Conservation (phyloP, 2,888 invertebrate genomes). For the Pristionchus maxplancki region DNA sequence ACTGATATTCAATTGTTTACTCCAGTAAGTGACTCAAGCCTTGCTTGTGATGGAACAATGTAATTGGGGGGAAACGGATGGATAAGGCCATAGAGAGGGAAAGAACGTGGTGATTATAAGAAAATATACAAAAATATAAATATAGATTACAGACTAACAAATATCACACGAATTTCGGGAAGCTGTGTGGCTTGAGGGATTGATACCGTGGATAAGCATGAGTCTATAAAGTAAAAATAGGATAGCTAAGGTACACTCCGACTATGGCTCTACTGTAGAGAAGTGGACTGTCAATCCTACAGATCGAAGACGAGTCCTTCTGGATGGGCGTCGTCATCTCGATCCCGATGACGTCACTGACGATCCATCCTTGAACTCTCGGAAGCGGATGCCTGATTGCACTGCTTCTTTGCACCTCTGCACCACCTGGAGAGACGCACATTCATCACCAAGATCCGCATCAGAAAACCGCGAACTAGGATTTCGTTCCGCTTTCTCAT, state of each 20-base stretch:
- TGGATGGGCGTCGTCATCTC: background rate
- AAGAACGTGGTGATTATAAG: background rate
- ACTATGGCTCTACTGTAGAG: background rate
- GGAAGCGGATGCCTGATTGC: constrained; percentile 21
- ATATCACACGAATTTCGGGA: background rate
- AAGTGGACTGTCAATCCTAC: background rate
- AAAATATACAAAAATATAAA: background rate
- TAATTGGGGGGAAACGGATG: background rate
- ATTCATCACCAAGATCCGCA: background rate
- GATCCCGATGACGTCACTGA: background rate
- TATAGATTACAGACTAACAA: background rate
- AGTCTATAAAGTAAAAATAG: background rate
- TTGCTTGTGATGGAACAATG: background rate
- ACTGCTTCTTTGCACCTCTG: constrained; percentile 18
- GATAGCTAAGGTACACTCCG: background rate
- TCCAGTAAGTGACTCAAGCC: constrained; percentile 24
- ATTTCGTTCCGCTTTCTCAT: background rate
- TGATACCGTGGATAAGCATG: background rate
- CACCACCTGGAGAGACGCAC: background rate
- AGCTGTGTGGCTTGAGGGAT: background rate
- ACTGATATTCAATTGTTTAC: constrained; percentile 8
- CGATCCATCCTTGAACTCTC: background rate
- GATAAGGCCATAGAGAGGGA: background rate
- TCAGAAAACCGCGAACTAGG: background rate
- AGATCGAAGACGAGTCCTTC: background rate